Evolutionary conservation across 2,797 vertebrate species (phyloP), one percentile per base, ranked within the genome.

Genomic region (Synanceia verrucosa): DNA sequence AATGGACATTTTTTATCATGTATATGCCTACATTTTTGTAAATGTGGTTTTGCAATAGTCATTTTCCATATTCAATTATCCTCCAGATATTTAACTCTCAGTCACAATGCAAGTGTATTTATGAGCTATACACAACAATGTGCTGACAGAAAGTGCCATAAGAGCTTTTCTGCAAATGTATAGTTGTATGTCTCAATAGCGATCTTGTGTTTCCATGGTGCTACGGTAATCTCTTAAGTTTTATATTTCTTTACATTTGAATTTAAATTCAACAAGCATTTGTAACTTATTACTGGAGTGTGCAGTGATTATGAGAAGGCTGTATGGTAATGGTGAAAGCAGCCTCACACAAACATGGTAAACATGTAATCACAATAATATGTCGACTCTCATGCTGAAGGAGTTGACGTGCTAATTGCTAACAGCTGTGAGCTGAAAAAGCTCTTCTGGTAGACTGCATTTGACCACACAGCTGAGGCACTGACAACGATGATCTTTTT

Each of bases 301-400:
- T 36, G 24, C 60, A 51, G 66, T 51, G 70, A 9, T 72, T 73
- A 78, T 76, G 56, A 76, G 60, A 74, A 51, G 72, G 58, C 76
- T 60, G 16, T 33, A 75, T 24, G 9, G 19, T 66, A 74, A 55
- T 78, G 73, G 58, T 66, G 58, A 72, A 70, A 81, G 63, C 58
- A 48, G 59, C 70, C 61, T 71, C 63, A 36, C 75, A 76, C 71
- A 81, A 70, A 87, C 59, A 82, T 33, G 13, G 65, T 59, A 79
- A 86, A 86, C 85, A 86, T 86, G 73, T 81, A 85, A 85, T 90
- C 82, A 70, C 70, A 72, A 74, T 82, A 81, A 82, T 73, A 75
- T 69, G 82, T 81, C 76, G 73, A 65, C 79, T 87, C 78, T 63
- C 69, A 82, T 18, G 19, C 67, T 76, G 65, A 50, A 70, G 24